Percentiles rank a stretch among this genome's conserved stretches.
These are phyloP conservation scores for Caenorhabditis remanei DNA, from an alignment of 1,140 invertebrate genomes.

Conservation along the genomic window DNA sequence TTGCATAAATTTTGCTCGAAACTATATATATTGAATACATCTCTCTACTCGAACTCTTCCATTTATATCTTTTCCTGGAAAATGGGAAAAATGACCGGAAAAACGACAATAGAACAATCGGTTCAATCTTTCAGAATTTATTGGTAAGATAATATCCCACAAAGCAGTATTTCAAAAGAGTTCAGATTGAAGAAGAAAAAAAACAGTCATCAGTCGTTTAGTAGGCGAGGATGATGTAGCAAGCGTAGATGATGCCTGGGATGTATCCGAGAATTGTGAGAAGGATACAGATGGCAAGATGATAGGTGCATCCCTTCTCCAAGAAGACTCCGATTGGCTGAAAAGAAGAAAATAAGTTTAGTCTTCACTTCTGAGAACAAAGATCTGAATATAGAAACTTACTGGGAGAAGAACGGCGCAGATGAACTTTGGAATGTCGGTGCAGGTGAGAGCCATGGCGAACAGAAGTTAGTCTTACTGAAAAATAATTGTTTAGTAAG, in stretches of 20 bases:
- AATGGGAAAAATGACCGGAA: not conserved
- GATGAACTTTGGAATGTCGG: conserved; percentile 66
- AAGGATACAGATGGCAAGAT: conserved; percentile 70
- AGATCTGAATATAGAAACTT: not conserved
- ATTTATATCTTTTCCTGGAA: too few species aligned
- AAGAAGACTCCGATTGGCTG: conserved; percentile 71
- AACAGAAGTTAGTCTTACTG: conserved; percentile 57
- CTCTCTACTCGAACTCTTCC: too few species aligned
- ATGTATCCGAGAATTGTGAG: conserved; percentile 70
- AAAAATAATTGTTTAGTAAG: not conserved
- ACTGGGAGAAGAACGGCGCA: conserved; percentile 64
- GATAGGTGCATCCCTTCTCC: conserved; percentile 69
- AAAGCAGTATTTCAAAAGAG: too few species aligned
- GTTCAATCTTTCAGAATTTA: not conserved
- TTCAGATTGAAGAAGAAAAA: too few species aligned
- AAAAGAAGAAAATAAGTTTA: not conserved
- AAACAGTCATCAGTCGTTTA: not conserved
- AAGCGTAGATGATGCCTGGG: conserved; percentile 71
- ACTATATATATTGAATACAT: too few species aligned
- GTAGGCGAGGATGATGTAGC: conserved; percentile 65
- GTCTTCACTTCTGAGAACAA: not conserved
- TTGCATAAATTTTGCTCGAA: too few species aligned
- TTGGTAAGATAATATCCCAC: not conserved
- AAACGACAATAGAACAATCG: too few species aligned
- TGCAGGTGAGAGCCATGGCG: conserved; percentile 67